Conservation (phyloP, 2,888 invertebrate species). For the Hanleya hanleyi region DNA sequence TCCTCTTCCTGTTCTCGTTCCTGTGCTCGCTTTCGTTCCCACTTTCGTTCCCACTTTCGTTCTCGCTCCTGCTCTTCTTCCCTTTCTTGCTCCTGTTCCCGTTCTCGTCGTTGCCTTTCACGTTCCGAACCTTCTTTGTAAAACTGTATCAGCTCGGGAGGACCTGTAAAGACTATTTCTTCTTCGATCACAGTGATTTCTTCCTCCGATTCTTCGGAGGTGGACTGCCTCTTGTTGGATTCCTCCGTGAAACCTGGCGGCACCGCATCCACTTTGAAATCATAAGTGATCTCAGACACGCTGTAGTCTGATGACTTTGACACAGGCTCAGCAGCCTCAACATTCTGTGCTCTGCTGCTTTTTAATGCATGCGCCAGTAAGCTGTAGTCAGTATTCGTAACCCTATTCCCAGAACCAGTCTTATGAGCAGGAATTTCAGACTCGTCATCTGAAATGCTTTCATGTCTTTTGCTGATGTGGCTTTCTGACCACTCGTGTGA, state of each 20-base stretch:
- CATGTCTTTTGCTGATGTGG: no score
- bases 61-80: neutral
- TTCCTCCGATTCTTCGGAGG: neutral
- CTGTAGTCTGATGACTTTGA: no score
- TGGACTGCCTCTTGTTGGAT: neutral
- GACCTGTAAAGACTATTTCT: neutral
- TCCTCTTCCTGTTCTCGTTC: neutral
- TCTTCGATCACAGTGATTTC: constrained; percentile 2
- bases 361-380: no score
- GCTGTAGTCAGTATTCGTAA: no score
- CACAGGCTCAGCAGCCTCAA: no score
- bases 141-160: neutral
- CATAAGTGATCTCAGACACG: constrained; percentile 47
- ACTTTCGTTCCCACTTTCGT: neutral
- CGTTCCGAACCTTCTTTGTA: neutral
- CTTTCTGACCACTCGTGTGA: no score
- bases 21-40: neutral
- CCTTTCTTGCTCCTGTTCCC: neutral
- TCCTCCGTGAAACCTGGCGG: constrained; percentile 24
- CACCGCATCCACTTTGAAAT: constrained; percentile 44
- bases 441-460: no score
- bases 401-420: no score
- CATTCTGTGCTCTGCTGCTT: no score
- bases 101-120: neutral
- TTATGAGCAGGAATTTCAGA: no score